Base-by-base conservation (phyloP, 53 echinoderm and acorn worm species). In the Holothuria scabra region DNA sequence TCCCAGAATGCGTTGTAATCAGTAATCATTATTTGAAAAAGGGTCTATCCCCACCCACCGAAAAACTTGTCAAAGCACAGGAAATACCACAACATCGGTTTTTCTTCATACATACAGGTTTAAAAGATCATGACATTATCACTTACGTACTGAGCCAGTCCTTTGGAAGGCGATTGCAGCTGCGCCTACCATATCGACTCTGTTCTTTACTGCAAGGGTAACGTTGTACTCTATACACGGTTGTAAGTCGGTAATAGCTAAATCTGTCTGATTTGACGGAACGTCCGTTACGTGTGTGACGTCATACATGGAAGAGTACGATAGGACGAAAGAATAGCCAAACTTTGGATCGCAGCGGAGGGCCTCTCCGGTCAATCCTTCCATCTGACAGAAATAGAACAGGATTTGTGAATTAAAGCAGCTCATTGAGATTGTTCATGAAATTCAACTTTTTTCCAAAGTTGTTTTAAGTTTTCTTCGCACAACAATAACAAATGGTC, bases 271-370 rank as follows among this genome's bases (percentile, higher is more conserved):
- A 8, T 72, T 30, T 26, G 72, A 72, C 5, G 2, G 23, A 12
- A 72, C 46, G n/a, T 72, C 72, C 52, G 2, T 18, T 23, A 44
- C 24, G 20, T 44, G 7, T n/a, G 72, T 24, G n/a, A 46, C 72
- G 34, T 44, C 72, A n/a, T 72, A 44, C 44, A 12, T 0, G 1
- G 72, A 72, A 22, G 72, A 72, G 48, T 72, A 72, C 8, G 44
- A 28, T 25, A 72, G 26, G 44, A 72, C 72, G 72, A 46, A 72
- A 5, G 72, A 72, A 25, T 46, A 72, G 48, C 72, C 72, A 23
- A 44, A 72, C 72, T 72, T 46, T 24, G 72, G 46, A 46, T 72
- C 72, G 22, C 72, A 72, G 23, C 37, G 44, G 19, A 72, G 72
- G 5, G 72, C 23, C 5, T 72, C 72, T 25, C 72, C 48, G 0